phyloP scores from a whole-genome alignment of 1,140 invertebrate genomes.

The Diachasmimorpha longicaudata region DNA sequence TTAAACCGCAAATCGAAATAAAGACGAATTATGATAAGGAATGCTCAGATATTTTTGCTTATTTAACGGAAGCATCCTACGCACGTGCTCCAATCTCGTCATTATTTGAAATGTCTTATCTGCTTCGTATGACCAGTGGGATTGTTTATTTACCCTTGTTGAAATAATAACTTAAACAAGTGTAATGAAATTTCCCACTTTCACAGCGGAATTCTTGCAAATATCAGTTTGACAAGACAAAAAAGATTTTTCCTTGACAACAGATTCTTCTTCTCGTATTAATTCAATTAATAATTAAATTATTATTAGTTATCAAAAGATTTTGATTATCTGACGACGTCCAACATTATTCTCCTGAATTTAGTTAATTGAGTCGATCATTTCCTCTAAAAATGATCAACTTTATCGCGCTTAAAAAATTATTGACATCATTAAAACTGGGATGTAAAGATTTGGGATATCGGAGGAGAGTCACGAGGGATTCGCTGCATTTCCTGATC shows the following conservation, averaged over 20 bases:
- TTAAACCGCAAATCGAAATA: background rate
- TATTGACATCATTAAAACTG: background rate
- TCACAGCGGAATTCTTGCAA: background rate
- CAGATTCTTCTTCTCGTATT: no score
- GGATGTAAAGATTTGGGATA: background rate
- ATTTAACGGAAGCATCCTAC: constrained; percentile 1
- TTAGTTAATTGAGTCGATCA: no score
- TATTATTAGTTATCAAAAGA: no score
- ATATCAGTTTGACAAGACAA: no score
- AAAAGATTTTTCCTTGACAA: no score
- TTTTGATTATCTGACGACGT: no score
- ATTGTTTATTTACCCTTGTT: background rate
- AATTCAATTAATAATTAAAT: no score
- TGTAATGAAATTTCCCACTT: background rate
- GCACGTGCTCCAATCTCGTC: background rate
- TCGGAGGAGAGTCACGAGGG: background rate
- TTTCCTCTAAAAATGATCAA: background rate
- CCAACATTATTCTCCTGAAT: no score
- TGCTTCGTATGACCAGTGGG: background rate
- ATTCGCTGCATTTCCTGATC: constrained; percentile 38
- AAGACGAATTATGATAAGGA: background rate
- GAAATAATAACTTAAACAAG: background rate
- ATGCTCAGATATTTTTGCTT: background rate
- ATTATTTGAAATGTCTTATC: background rate
- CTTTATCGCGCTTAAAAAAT: background rate